Percentiles rank a stretch among this genome's conserved stretches.
These are phyloP conservation scores for Macrosoma leucophasiata DNA, from an alignment of 2,888 invertebrate genomes.

Conservation along the genomic window DNA sequence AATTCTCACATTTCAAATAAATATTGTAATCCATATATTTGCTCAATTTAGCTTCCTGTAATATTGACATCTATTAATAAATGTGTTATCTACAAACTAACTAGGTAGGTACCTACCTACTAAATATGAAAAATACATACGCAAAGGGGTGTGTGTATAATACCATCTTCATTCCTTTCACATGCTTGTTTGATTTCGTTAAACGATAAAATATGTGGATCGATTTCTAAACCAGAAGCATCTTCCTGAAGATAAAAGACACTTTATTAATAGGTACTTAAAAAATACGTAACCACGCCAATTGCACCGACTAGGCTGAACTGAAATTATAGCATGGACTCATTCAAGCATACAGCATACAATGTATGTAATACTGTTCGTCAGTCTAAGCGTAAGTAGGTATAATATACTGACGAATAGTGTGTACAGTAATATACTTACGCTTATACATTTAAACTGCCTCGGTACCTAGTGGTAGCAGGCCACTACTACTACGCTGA, in stretches of 20 bases:
- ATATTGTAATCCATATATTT: constrained; percentile 79
- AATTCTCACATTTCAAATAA: constrained; percentile 90
- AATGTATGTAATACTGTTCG: too few relatives aligned
- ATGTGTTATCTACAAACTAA: not conserved
- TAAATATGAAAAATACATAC: constrained; percentile 39
- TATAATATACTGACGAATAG: too few relatives aligned
- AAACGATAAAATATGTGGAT: constrained; percentile 42
- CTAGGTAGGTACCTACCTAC: too few relatives aligned
- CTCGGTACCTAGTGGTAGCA: too few relatives aligned
- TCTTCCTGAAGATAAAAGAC: constrained; percentile 20
- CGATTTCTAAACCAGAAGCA: constrained; percentile 15
- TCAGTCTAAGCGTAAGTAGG: too few relatives aligned
- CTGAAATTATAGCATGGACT: too few relatives aligned
- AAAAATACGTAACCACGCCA: not conserved
- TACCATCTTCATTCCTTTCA: constrained; percentile 54
- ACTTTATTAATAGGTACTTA: not conserved
- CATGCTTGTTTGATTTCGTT: constrained; percentile 58
- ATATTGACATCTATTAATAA: constrained; percentile 16
- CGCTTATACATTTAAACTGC: too few relatives aligned
- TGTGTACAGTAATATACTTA: too few relatives aligned
- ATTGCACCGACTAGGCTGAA: too few relatives aligned
- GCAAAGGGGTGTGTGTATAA: constrained; percentile 66
- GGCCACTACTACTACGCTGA: too few relatives aligned
- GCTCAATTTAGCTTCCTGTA: constrained; percentile 65
- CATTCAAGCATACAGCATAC: too few relatives aligned